A percentile compares a stretch with the other conserved stretches of the same genome.
Evolutionary conservation across 2,888 invertebrate species (phyloP).

Genomic region (Mystacides longicornis): DNA sequence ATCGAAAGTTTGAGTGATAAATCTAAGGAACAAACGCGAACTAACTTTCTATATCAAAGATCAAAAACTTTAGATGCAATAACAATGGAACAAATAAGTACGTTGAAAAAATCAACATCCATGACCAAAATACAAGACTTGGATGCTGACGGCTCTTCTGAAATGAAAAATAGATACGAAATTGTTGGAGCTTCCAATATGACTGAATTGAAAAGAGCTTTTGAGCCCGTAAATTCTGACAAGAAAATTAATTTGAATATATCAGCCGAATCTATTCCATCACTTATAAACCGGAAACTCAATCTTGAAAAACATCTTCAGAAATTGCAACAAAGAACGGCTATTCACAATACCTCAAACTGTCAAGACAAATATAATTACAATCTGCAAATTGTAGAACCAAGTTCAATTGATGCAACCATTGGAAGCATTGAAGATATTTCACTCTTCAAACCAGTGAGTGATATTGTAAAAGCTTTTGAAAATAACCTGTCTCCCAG

Average conservation of each 20-base stretch:
- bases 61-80: conserved; percentile 21
- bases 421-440: conserved; percentile 6
- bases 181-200: neutral
- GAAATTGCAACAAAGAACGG: conserved; percentile 9
- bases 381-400: neutral
- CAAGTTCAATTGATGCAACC: neutral
- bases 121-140: conserved; percentile 9
- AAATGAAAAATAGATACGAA: neutral
- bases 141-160: neutral
- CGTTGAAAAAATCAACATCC: conserved; percentile 22
- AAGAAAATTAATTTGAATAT: conserved; percentile 3
- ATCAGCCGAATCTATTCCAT: conserved; percentile 22
- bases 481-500: conserved; percentile 14
- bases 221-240: neutral
- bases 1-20: conserved; percentile 20
- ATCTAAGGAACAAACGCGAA: conserved; percentile 7
- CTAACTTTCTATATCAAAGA: conserved; percentile 21
- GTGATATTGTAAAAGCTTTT: conserved; percentile 21
- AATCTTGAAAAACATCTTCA: conserved; percentile 22
- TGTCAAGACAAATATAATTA: neutral
- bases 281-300: conserved; percentile 20
- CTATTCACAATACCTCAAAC: neutral
- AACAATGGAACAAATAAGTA: conserved; percentile 12
- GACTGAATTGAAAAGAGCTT: neutral
- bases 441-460: conserved; percentile 14